Conservation (phyloP, 2,888 invertebrate genomes). For the Eristalinus aeneus region DNA sequence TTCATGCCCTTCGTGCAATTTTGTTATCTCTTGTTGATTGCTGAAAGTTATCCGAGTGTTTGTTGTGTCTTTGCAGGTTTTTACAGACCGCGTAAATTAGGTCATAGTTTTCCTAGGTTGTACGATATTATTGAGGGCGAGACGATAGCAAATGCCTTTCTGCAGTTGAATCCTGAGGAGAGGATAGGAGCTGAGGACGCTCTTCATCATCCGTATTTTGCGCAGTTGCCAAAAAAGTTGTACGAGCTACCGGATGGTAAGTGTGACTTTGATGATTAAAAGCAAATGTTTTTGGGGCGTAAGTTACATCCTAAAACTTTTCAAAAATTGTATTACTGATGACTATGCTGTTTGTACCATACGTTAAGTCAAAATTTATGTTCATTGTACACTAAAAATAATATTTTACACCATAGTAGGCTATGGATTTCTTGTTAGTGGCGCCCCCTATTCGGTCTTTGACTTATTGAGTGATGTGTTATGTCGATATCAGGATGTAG, state of each 20-base stretch:
- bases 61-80: conserved; percentile 82
- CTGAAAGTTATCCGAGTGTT: conserved; percentile 29
- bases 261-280: conserved; percentile 72
- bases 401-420: no score
- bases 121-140: conserved; percentile 95
- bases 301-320: not conserved
- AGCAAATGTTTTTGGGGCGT: not conserved
- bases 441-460: no score
- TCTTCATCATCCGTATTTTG: conserved; percentile 94
- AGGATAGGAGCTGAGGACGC: conserved; percentile 94
- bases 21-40: conserved; percentile 11
- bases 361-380: no score
- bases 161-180: conserved; percentile 92
- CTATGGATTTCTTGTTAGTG: no score
- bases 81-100: conserved; percentile 89
- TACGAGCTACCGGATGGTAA: conserved; percentile 96
- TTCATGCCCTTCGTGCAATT: not conserved
- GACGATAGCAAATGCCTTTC: conserved; percentile 90
- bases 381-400: no score
- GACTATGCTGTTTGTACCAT: no score
- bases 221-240: conserved; percentile 92
- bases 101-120: conserved; percentile 93
- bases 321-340: no score
- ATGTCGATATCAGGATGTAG: no score
- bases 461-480: no score